phyloP scores from a whole-genome alignment of 2,797 vertebrate genomes.

The Hirundo rustica region DNA sequence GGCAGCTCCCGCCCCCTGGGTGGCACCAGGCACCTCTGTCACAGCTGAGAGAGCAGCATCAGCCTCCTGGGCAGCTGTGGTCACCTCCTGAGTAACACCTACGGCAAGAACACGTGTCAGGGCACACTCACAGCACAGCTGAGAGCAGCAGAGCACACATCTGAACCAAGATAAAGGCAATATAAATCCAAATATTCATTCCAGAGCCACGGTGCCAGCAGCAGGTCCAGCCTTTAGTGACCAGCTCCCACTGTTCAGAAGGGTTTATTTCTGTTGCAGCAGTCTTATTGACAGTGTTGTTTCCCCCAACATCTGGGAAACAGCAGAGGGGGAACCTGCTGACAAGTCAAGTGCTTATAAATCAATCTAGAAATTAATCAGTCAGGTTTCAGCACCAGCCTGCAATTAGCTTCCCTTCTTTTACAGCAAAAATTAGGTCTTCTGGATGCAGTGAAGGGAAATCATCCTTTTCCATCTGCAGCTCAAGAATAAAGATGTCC shows the following conservation, averaged over 20 bases:
- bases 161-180: not conserved
- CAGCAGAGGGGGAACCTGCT: slow-evolving; percentile 9
- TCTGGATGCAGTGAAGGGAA: not conserved
- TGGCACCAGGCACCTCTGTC: not conserved
- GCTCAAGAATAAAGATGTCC: not conserved
- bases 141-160: not conserved
- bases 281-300: not conserved
- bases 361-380: slow-evolving; percentile 45
- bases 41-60: not conserved
- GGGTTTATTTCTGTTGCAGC: not conserved
- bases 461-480: not conserved
- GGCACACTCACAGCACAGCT: not conserved
- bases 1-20: not conserved
- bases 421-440: not conserved
- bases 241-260: not conserved
- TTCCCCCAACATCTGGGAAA: slow-evolving; percentile 22
- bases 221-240: not conserved
- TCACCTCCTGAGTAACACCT: slow-evolving; percentile 59
- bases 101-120: not conserved
- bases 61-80: slow-evolving; percentile 12
- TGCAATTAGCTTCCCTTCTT: not conserved
- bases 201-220: not conserved
- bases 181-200: not conserved
- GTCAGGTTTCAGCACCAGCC: not conserved
- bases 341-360: slow-evolving; percentile 43